Percentiles rank a stretch among this genome's conserved stretches.
phyloP scores from a whole-genome alignment of 2,888 invertebrate genomes.

The Ernsta delagoae region DNA sequence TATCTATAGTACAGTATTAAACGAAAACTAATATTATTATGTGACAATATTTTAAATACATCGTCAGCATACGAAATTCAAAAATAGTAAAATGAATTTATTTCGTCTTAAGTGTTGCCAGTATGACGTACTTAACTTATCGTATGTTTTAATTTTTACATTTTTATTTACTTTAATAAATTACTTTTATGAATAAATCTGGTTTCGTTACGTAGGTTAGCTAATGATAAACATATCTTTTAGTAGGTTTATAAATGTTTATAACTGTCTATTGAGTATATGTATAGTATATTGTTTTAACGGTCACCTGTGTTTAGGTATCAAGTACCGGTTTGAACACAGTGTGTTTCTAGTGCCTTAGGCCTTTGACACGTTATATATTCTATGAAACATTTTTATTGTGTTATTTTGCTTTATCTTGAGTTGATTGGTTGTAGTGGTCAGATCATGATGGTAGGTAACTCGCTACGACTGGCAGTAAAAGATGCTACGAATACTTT shows the following conservation, averaged over 20 bases:
- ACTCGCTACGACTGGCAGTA: too few relatives aligned
- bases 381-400: too few relatives aligned
- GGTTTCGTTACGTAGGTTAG: constrained; percentile 25
- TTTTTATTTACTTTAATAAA: neutral
- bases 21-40: too few relatives aligned
- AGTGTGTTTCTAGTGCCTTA: constrained; percentile 38
- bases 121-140: too few relatives aligned
- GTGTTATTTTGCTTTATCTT: too few relatives aligned
- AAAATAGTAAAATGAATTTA: neutral
- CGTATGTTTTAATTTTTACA: too few relatives aligned
- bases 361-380: constrained; percentile 18
- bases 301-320: constrained; percentile 33
- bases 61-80: neutral
- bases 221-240: constrained; percentile 36
- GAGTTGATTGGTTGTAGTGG: too few relatives aligned
- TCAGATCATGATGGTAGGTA: too few relatives aligned
- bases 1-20: too few relatives aligned
- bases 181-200: neutral
- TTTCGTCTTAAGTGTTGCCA: neutral
- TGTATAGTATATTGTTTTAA: constrained; percentile 22
- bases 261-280: neutral
- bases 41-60: too few relatives aligned
- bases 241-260: constrained; percentile 17
- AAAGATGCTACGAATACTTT: too few relatives aligned
- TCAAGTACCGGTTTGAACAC: constrained; percentile 18